Conservation (phyloP, 2,797 vertebrate species). For the Thripadectes ignobilis region DNA sequence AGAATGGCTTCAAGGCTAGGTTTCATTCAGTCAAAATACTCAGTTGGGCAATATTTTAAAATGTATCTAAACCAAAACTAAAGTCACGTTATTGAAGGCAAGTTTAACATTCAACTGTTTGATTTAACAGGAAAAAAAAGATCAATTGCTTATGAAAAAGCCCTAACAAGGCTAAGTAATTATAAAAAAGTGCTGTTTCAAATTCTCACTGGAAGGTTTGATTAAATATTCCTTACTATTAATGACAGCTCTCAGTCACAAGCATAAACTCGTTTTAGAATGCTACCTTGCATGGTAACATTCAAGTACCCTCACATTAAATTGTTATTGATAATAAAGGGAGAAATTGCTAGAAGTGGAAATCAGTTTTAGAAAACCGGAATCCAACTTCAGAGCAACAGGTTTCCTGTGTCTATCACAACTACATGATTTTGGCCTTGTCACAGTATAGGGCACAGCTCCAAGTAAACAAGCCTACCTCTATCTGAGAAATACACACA, state of each 20-base stretch:
- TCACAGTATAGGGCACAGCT: conserved; percentile 20
- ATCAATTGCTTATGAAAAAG: not conserved
- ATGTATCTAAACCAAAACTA: not conserved
- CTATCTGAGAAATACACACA: not conserved
- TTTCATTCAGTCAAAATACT: not conserved
- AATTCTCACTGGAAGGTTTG: not conserved
- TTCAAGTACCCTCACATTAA: not conserved
- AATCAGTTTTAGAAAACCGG: not conserved
- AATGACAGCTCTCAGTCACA: not conserved
- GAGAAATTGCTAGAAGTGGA: not conserved
- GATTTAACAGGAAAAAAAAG: not conserved
- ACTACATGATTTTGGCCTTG: not conserved
- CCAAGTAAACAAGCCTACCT: conserved; percentile 37
- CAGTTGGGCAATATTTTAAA: not conserved
- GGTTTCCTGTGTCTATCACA: not conserved
- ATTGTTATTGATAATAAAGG: not conserved
- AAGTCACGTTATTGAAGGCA: not conserved
- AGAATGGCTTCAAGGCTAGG: not conserved
- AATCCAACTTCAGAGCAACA: not conserved
- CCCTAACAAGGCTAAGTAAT: not conserved
- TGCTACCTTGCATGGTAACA: not conserved
- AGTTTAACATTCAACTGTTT: not conserved
- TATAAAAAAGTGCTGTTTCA: not conserved
- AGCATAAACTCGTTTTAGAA: not conserved
- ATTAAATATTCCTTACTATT: not conserved